Evolutionary conservation across 2,113 vertebrate species (phyloP), one percentile per base, ranked within the genome.

Genomic region (Anhinga anhinga): DNA sequence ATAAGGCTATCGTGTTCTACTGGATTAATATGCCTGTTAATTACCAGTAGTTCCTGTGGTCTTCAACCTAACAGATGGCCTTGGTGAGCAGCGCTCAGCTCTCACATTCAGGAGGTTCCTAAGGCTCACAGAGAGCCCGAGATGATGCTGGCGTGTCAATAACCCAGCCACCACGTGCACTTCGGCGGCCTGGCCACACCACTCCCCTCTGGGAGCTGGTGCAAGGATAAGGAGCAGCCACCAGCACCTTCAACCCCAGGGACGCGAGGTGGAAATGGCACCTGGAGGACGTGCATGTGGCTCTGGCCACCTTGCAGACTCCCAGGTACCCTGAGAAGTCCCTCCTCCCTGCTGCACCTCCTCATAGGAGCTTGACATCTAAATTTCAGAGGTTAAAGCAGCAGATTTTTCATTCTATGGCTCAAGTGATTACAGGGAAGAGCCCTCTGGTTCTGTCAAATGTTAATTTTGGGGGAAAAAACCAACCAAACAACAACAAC

Each of bases 21-120:
- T 11, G 95, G 91, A 96, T 96, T 97, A 95, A 97, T 93, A 19
- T 0, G 1, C 89, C 93, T 22, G 91, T 91, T 97, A 97, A 97
- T 97, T 97, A 97, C 36, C 81, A 53, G 96, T 82, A 78, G 94
- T 81, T 93, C 96, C 96, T 71, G 92, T 67, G 96, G 85, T 40
- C 87, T 58, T 9, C 87, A 71, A 82, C 77, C 91, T 53, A 5
- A 58, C 1, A 3, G 78, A 53, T 63, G 69, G 90, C 27, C 22
- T 14, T 9, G 38, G 34, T 40, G 83, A 83, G 52, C 67, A 13
- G 63, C 1, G 0, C 78, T 49, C 8, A 1, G 69, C 38, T 32
- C 66, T 27, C 6, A 3, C 9, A 1, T 14, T 16, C 45, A 5
- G 85, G 55, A 82, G 81, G 29, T 47, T 61, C 79, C 86, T 5